Base-by-base conservation (phyloP, 2,888 invertebrate species). In the Clanis bilineata region DNA sequence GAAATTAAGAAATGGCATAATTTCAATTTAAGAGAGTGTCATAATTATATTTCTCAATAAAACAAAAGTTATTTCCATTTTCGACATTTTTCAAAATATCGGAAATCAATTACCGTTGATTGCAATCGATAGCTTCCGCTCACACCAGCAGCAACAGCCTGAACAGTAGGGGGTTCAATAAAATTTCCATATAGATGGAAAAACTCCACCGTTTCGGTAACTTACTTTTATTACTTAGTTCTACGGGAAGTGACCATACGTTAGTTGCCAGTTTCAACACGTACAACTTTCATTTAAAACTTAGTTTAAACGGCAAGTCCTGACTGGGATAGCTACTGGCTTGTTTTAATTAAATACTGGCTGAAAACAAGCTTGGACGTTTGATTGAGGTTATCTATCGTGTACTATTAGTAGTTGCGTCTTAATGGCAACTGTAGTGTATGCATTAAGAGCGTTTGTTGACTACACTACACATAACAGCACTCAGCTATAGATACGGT, bases 151-250 rank as follows among this genome's bases (percentile, higher is more conserved):
- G 0, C 22, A 22, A 22, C 18, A 9, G 3, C n/a, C 0, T 38
- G 23, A 25, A 57, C 10, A 21, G 57, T 57, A 45, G 38, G 47
- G 25, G 47, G 38, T 58, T 32, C 57, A 21, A 45, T 57, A 45
- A 44, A 54, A 63, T 63, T 63, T 61, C 55, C 63, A 63, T 63
- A 45, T 61, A 63, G 57, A 63, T 61, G 57, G 63, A 61, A 63
- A 58, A 61, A 61, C 43, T 63, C 55, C 6, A 44, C 9, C 21
- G 44, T 57, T 59, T 59, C 44, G 58, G 58, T 59, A 56, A 59
- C 55, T 54, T 59, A 47, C 47, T 61, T 54, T 54, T 59, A 54
- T 56, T 56, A 38, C 51, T 32, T 12, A 56, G 54, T 57, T 54
- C 56, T 43, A 57, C 59, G 43, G 59, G 56, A 57, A 54, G 57